phyloP scores from a whole-genome alignment of 2,113 vertebrate genomes.

The Oreocharis arfaki region DNA sequence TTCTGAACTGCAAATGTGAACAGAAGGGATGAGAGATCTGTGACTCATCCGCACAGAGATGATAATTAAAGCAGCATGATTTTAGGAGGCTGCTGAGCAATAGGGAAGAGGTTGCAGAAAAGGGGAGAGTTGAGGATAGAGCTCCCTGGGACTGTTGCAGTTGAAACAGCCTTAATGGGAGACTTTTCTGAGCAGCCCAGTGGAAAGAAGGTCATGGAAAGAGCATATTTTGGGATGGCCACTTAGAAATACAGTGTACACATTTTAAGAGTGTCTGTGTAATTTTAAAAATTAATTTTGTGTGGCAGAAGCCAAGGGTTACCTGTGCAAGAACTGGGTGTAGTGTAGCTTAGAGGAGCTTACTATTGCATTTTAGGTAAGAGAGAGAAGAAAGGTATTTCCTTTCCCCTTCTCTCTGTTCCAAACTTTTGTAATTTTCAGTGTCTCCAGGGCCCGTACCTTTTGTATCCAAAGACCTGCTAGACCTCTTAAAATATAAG shows the following conservation, averaged over 20 bases:
- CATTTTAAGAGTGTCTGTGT: neutral
- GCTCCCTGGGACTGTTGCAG: neutral
- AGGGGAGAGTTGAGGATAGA: neutral
- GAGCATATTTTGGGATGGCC: neutral
- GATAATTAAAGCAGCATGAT: constrained; percentile 62
- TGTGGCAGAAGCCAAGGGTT: neutral
- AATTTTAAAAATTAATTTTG: neutral
- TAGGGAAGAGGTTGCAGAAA: neutral
- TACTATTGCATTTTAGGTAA: neutral
- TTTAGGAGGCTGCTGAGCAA: constrained; percentile 39
- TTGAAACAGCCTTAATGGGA: neutral
- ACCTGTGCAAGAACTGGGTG: neutral
- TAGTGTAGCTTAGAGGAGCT: neutral
- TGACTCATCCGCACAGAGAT: constrained; percentile 24
- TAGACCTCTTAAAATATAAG: neutral
- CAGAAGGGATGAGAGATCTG: constrained; percentile 55
- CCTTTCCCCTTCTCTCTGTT: neutral
- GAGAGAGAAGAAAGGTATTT: neutral
- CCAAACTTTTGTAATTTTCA: neutral
- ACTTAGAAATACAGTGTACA: neutral
- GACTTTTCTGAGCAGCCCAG: neutral
- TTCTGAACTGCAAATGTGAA: constrained; percentile 23
- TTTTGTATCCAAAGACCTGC: neutral
- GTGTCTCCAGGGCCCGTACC: neutral
- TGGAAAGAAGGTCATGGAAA: neutral